These are phyloP conservation scores for Papilio machaon DNA, from an alignment of 1,140 invertebrate species.

Conservation along the genomic window DNA sequence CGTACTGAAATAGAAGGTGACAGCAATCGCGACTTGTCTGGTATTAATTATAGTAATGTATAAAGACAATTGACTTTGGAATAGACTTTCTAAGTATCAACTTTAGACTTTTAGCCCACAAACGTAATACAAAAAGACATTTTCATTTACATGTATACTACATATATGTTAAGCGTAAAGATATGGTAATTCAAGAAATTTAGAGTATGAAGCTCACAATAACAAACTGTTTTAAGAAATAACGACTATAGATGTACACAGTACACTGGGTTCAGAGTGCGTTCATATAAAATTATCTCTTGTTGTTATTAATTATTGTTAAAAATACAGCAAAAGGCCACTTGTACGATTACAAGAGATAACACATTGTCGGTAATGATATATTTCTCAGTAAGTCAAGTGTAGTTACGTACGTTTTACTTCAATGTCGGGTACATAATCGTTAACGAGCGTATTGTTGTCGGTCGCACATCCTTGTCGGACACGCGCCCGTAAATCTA, in stretches of 20 bases:
- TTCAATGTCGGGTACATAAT: conserved; percentile 22
- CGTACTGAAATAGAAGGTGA: too few species aligned
- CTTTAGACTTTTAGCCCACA: too few species aligned
- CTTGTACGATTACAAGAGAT: conserved; percentile 16
- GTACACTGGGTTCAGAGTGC: not conserved
- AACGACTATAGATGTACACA: not conserved
- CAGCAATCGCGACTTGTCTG: too few species aligned
- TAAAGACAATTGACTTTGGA: too few species aligned
- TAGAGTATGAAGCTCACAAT: too few species aligned
- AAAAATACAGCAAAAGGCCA: conserved; percentile 12
- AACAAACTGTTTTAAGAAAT: too few species aligned
- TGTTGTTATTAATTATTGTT: not conserved
- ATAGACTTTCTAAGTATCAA: too few species aligned
- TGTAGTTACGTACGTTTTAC: conserved; percentile 9
- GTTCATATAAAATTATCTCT: conserved; percentile 6
- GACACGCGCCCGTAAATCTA: not conserved
- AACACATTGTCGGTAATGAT: conserved; percentile 24
- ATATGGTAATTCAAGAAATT: too few species aligned
- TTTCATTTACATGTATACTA: too few species aligned
- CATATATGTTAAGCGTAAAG: too few species aligned
- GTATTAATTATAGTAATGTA: too few species aligned
- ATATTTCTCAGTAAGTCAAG: conserved; percentile 14
- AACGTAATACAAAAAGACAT: too few species aligned
- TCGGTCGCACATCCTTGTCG: conserved; percentile 13
- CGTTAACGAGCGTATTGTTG: conserved; percentile 17